Conservation (phyloP, 1,140 invertebrate species). For the Cydia strobilella region DNA sequence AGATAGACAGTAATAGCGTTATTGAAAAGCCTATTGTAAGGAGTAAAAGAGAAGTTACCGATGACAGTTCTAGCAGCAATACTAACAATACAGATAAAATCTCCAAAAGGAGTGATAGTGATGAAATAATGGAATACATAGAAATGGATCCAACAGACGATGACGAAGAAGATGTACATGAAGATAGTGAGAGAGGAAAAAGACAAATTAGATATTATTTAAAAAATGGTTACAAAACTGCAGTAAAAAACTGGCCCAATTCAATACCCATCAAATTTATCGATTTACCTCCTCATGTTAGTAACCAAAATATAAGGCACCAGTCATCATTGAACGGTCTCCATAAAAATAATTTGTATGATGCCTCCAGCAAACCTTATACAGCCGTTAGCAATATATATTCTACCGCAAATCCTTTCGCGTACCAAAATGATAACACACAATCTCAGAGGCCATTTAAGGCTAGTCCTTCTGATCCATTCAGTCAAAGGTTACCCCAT, state of each 20-base stretch:
- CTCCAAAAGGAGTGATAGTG: conserved; percentile 57
- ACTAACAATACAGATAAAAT: conserved; percentile 45
- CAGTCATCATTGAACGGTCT: conserved; percentile 45
- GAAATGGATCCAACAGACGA: conserved; percentile 51
- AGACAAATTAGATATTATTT: conserved; percentile 73
- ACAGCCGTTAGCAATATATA: conserved; percentile 45
- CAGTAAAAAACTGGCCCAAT: conserved; percentile 54
- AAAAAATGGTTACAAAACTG: conserved; percentile 61
- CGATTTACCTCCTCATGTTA: conserved; percentile 58
- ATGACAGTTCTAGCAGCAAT: conserved; percentile 36
- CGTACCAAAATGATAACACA: conserved; percentile 50
- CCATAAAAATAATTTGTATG: conserved; percentile 48
- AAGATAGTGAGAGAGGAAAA: conserved; percentile 72
- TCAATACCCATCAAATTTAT: conserved; percentile 54
- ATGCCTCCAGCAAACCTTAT: conserved; percentile 46
- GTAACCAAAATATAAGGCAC: conserved; percentile 53
- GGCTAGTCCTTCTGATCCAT: conserved; percentile 59
- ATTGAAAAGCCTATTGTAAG: conserved; percentile 52
- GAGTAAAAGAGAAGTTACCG: conserved; percentile 58
- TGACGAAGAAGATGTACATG: conserved; percentile 47
- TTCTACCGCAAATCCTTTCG: conserved; percentile 54
- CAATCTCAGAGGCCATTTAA: conserved; percentile 62
- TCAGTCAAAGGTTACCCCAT: conserved; percentile 47
- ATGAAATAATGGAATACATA: conserved; percentile 64
- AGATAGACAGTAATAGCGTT: conserved; percentile 52